phyloP scores from a whole-genome alignment of 2,113 vertebrate species.

The Phaetusa simplex region DNA sequence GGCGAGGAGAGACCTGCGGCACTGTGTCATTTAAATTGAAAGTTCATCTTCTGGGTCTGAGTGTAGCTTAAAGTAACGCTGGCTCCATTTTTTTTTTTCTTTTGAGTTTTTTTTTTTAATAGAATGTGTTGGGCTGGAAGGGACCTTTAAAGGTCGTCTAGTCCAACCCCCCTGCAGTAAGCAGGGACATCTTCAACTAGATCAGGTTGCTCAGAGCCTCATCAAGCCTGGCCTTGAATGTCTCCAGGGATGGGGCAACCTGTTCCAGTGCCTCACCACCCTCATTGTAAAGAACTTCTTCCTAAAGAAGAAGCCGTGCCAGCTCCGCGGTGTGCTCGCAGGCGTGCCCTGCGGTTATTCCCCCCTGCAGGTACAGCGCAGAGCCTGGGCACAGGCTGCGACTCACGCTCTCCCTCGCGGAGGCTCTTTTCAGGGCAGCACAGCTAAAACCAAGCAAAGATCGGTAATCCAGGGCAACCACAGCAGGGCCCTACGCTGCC shows the following conservation, averaged over 20 bases:
- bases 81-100: background rate
- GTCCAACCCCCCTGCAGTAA: too few species aligned
- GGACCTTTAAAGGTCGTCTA: too few species aligned
- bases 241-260: too few species aligned
- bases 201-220: too few species aligned
- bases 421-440: background rate
- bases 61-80: rapidly evolving
- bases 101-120: too few species aligned
- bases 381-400: rapidly evolving
- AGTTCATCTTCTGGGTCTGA: background rate
- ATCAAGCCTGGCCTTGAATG: too few species aligned
- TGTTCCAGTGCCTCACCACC: too few species aligned
- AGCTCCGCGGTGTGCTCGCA: rapidly evolving
- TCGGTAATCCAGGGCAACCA: background rate
- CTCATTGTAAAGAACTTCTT: too few species aligned
- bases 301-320: background rate
- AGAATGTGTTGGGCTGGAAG: too few species aligned
- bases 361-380: rapidly evolving
- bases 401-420: background rate
- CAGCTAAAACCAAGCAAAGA: background rate
- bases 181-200: too few species aligned
- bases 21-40: background rate
- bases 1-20: background rate
- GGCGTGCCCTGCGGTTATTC: rapidly evolving
- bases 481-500: rapidly evolving